Percentiles rank a stretch among this genome's conserved stretches.
phyloP scores from a whole-genome alignment of 2,888 invertebrate genomes.

The Rhamphomyia laevipes region DNA sequence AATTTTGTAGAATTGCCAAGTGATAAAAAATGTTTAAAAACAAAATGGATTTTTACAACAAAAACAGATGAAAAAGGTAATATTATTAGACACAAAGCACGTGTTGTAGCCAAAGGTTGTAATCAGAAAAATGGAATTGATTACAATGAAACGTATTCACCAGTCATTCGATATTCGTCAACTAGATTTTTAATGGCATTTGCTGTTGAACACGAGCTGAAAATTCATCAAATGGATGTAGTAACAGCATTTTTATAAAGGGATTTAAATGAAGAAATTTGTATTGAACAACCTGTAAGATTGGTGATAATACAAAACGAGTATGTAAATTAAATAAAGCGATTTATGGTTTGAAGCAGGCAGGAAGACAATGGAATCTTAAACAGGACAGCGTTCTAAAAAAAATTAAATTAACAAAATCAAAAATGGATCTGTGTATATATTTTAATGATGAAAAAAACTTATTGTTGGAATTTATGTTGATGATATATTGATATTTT shows the following conservation, averaged over 20 bases:
- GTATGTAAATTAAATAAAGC: too few relatives aligned
- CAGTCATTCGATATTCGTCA: neutral
- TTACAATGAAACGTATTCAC: conserved; percentile 1
- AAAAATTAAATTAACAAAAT: too few relatives aligned
- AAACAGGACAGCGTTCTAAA: too few relatives aligned
- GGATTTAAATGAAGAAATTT: neutral
- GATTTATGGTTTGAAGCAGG: too few relatives aligned
- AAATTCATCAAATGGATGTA: neutral
- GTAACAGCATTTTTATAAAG: neutral
- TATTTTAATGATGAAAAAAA: too few relatives aligned
- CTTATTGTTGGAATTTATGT: too few relatives aligned
- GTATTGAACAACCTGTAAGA: neutral
- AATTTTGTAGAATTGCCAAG: too few relatives aligned
- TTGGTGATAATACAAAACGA: too few relatives aligned
- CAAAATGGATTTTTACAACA: conserved; percentile 5
- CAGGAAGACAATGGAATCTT: too few relatives aligned
- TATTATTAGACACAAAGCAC: conserved; percentile 6
- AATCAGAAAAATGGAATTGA: neutral
- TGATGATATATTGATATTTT: too few relatives aligned
- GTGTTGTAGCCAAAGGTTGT: conserved; percentile 2
- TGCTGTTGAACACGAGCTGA: neutral
- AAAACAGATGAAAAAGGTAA: conserved; percentile 5
- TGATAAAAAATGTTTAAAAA: too few relatives aligned
- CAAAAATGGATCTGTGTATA: too few relatives aligned
- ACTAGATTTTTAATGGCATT: conserved; percentile 1